A percentile compares a stretch with the other conserved stretches of the same genome.
Evolutionary conservation across 2,888 invertebrate species (phyloP).

Genomic region (Athalia rosae): DNA sequence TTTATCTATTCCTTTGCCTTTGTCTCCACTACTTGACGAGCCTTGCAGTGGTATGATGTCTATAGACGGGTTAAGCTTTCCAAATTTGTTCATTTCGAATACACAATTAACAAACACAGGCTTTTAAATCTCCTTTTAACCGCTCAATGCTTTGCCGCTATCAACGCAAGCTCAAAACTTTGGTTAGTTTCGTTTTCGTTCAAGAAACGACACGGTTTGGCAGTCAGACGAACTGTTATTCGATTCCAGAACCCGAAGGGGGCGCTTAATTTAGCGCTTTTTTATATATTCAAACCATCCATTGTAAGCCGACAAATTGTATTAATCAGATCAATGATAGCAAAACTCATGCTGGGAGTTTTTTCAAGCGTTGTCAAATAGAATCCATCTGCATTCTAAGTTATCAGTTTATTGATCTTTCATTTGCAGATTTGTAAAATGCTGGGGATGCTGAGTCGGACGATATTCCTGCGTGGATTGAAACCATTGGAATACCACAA

Average conservation of each 20-base stretch:
- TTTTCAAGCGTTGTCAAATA: background rate
- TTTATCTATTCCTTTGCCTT: slow-evolving; percentile 56
- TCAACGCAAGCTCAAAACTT: slow-evolving; percentile 19
- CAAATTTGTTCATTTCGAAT: slow-evolving; percentile 63
- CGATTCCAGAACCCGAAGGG: background rate
- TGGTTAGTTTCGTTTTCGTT: no score
- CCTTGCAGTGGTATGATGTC: slow-evolving; percentile 71
- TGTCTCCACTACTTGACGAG: slow-evolving; percentile 62
- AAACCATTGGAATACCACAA: background rate
- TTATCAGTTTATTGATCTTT: background rate
- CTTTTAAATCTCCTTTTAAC: background rate
- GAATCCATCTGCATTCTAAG: no score
- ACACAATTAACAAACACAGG: no score
- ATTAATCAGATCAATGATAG: no score
- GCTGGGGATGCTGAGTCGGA: slow-evolving; percentile 6
- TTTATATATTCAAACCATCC: no score
- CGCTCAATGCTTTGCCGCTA: background rate
- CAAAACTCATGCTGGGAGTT: background rate
- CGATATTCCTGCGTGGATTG: background rate
- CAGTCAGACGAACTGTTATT: background rate
- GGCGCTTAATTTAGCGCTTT: no score
- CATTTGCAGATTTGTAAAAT: background rate
- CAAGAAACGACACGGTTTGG: background rate
- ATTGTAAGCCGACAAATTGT: no score
- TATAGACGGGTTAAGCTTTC: slow-evolving; percentile 68